Conservation (phyloP, 2,113 vertebrate genomes). For the Sisor rabdophorus region DNA sequence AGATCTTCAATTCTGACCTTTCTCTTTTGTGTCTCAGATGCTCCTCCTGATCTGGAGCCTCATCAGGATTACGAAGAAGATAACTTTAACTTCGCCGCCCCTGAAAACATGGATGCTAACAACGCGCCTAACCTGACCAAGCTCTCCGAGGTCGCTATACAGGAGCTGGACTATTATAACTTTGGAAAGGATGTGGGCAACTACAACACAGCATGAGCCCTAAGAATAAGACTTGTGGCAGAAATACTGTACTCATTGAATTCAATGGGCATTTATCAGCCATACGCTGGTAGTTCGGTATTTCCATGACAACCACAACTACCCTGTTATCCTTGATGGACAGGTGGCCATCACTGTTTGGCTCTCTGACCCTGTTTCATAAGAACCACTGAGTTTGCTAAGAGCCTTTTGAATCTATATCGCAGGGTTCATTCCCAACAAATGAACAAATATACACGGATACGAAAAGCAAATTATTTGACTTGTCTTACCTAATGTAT, state of each 20-base stretch:
- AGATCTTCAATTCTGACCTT: background rate
- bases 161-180: constrained; percentile 94
- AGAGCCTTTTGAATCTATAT: constrained; percentile 17
- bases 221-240: constrained; percentile 31
- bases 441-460: background rate
- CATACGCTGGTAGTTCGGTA: constrained; percentile 44
- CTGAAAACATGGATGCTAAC: constrained; percentile 70
- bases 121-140: constrained; percentile 75
- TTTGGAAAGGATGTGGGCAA: constrained; percentile 72
- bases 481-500: constrained; percentile 5
- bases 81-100: constrained; percentile 75
- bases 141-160: constrained; percentile 87
- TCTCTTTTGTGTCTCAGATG: constrained; percentile 65
- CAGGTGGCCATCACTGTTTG: constrained; percentile 43
- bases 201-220: constrained; percentile 66
- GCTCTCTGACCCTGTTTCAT: constrained; percentile 48
- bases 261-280: constrained; percentile 50
- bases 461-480: constrained; percentile 2
- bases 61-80: constrained; percentile 89
- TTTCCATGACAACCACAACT: constrained; percentile 53
- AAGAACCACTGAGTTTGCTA: constrained; percentile 40
- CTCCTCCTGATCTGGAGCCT: constrained; percentile 79
- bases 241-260: constrained; percentile 33
- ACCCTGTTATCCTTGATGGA: constrained; percentile 44
- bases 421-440: background rate